Evolutionary conservation across 2,888 invertebrate genomes (phyloP).

Genomic region (Melinopterus prodromus): DNA sequence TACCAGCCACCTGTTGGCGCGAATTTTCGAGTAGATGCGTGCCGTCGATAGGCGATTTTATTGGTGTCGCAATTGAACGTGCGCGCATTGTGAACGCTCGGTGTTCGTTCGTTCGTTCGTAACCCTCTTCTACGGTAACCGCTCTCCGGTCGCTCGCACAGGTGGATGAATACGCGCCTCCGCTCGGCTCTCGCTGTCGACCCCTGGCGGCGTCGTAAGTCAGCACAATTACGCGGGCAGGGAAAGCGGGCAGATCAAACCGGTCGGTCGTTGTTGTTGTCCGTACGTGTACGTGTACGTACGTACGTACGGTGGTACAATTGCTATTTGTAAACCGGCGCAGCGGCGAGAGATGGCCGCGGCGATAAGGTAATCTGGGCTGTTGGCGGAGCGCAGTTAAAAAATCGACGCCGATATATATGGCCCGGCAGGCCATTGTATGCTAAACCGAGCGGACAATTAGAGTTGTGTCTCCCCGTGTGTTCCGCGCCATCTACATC

Average conservation of each 20-base stretch:
- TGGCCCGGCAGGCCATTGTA: slow-evolving; percentile 54
- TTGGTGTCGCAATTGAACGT: slow-evolving; percentile 30
- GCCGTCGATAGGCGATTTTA: slow-evolving; percentile 27
- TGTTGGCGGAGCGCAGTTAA: slow-evolving; percentile 55
- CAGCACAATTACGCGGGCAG: slow-evolving; percentile 4
- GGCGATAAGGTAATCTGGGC: slow-evolving; percentile 56
- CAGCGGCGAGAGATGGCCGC: slow-evolving; percentile 55
- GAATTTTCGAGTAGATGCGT: slow-evolving; percentile 27
- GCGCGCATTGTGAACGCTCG: slow-evolving; percentile 9
- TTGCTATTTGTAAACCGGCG: slow-evolving; percentile 59
- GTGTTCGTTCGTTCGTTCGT: not conserved
- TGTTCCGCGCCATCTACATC: slow-evolving; percentile 41
- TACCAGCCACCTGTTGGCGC: slow-evolving; percentile 21
- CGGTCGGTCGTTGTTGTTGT: not conserved
- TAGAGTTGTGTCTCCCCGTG: slow-evolving; percentile 53
- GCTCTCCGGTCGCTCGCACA: slow-evolving; percentile 7
- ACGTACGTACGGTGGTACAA: slow-evolving; percentile 45
- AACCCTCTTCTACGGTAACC: not conserved
- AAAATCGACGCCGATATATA: slow-evolving; percentile 58
- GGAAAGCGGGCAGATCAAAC: slow-evolving; percentile 4
- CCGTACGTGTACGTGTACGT: not conserved
- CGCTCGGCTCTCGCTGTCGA: not conserved
- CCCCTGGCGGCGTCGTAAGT: not conserved
- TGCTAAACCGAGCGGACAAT: slow-evolving; percentile 56
- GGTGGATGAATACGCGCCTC: slow-evolving; percentile 23